These are phyloP conservation scores for Diachasmimorpha longicaudata DNA, from an alignment of 1,140 invertebrate species.

Conservation along the genomic window DNA sequence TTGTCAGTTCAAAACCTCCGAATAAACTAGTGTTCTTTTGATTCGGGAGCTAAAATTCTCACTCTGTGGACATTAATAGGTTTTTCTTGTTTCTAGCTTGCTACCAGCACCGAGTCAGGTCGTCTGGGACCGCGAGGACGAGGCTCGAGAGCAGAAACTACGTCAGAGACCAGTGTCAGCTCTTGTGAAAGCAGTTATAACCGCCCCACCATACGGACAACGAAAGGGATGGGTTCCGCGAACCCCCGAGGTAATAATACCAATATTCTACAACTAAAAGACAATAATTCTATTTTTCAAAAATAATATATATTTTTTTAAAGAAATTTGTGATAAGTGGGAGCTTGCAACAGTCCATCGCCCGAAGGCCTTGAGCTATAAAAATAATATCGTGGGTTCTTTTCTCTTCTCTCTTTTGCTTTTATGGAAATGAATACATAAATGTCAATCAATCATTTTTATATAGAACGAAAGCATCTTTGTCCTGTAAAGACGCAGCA, in stretches of 20 bases:
- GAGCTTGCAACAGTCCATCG: too few species aligned
- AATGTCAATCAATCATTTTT: neutral
- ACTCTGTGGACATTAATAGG: neutral
- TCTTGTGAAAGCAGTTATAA: constrained; percentile 80
- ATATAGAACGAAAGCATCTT: neutral
- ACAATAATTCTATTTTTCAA: neutral
- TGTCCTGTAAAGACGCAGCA: neutral
- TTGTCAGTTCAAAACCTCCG: neutral
- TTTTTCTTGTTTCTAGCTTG: constrained; percentile 65
- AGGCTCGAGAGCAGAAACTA: constrained; percentile 69
- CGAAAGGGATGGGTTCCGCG: constrained; percentile 94
- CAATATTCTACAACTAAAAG: neutral
- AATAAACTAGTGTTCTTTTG: neutral
- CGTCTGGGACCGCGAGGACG: constrained; percentile 88
- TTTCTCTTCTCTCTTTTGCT: too few species aligned
- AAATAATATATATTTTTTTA: too few species aligned
- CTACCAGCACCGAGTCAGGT: constrained; percentile 84
- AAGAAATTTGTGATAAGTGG: too few species aligned
- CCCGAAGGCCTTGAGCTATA: too few species aligned
- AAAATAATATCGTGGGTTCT: too few species aligned
- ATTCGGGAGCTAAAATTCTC: neutral
- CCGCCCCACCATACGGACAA: constrained; percentile 96
- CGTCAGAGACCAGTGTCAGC: constrained; percentile 70
- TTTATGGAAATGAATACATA: too few species aligned
- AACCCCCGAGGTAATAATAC: constrained; percentile 74